Conservation (phyloP, 2,888 invertebrate species). For the Troilus luridus region DNA sequence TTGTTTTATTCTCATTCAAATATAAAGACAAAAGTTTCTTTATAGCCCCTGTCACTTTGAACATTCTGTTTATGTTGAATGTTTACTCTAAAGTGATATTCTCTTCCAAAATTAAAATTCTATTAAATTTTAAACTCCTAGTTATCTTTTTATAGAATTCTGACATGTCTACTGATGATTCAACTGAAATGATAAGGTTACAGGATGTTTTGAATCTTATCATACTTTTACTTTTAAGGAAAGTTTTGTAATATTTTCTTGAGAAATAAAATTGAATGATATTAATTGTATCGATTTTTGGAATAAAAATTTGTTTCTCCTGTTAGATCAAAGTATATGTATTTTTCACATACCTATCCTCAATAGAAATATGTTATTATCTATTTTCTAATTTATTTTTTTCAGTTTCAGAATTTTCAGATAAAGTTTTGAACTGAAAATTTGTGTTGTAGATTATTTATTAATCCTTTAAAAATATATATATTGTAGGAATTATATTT, state of each 20-base stretch:
- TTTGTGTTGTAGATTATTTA: too few species aligned
- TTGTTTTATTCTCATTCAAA: not conserved
- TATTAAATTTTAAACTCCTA: not conserved
- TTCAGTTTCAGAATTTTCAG: too few species aligned
- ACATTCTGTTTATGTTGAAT: not conserved
- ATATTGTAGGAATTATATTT: too few species aligned
- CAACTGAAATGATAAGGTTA: not conserved
- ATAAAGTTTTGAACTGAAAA: too few species aligned
- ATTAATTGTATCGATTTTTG: too few species aligned
- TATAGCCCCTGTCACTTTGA: not conserved
- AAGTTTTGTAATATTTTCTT: not conserved
- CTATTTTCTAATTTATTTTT: too few species aligned
- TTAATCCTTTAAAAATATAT: too few species aligned
- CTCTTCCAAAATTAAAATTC: not conserved
- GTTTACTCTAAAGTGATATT: not conserved
- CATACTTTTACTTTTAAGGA: not conserved
- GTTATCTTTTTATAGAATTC: not conserved
- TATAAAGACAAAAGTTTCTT: not conserved
- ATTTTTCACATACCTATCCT: too few species aligned
- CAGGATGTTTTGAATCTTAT: not conserved
- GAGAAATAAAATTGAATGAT: too few species aligned
- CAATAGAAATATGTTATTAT: too few species aligned
- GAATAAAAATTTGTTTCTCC: too few species aligned
- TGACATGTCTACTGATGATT: not conserved
- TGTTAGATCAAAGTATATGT: too few species aligned